Conservation (phyloP, 2,888 invertebrate species). For the Danaus chrysippus region DNA sequence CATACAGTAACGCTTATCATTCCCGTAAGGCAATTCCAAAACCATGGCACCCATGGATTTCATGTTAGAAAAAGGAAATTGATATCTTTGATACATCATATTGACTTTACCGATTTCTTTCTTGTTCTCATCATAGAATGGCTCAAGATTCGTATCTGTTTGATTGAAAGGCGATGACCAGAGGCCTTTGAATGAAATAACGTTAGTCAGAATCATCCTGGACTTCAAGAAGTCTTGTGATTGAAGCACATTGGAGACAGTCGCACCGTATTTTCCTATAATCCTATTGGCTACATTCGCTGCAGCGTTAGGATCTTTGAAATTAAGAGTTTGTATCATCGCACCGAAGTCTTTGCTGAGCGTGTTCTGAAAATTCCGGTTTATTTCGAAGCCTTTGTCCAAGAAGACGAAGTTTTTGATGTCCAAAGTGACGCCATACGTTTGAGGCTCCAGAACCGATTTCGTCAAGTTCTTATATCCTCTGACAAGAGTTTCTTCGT, state of each 20-base stretch:
- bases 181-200: conserved; percentile 84
- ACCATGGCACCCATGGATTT: conserved; percentile 77
- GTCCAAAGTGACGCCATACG: conserved; percentile 51
- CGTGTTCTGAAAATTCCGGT: background rate
- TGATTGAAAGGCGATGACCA: conserved; percentile 83
- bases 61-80: conserved; percentile 78
- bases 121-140: conserved; percentile 80
- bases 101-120: conserved; percentile 75
- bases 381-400: conserved; percentile 54
- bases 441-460: conserved; percentile 48
- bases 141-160: conserved; percentile 71
- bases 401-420: conserved; percentile 65
- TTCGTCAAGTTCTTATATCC: conserved; percentile 53
- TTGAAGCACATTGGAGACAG: conserved; percentile 58
- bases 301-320: conserved; percentile 51
- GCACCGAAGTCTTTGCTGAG: conserved; percentile 34
- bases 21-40: conserved; percentile 84
- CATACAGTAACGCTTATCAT: conserved; percentile 79
- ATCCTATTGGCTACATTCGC: conserved; percentile 59
- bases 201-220: conserved; percentile 82
- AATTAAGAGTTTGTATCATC: conserved; percentile 58
- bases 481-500: conserved; percentile 39
- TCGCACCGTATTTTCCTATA: conserved; percentile 57
- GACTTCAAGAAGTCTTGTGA: conserved; percentile 77
- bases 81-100: conserved; percentile 85